Base-by-base conservation (phyloP, 2,888 invertebrate genomes). In the Papilio demoleus region DNA sequence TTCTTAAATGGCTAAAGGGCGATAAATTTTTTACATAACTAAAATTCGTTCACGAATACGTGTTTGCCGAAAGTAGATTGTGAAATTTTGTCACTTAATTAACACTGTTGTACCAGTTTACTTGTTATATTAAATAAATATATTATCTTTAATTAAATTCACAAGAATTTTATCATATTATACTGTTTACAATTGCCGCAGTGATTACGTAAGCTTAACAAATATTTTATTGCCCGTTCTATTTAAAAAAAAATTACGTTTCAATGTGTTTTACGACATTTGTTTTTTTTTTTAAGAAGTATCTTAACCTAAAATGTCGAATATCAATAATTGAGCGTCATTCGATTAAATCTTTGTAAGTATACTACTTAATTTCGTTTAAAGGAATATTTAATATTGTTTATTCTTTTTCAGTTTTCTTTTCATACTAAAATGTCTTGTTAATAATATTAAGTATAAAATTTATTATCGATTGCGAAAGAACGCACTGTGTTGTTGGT, bases 191-290 rank as follows among this genome's bases (percentile, higher is more conserved):
- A 31, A 31, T 31, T 31, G 6, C 6, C 12, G 5, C 31, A 27
- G 31, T 17, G 53, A 31, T 56, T 56, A 17, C 31, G 53, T 56
- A 56, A 56, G 31, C 6, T 56, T 56, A 31, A 56, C 17, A 31
- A 56, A 56, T 17, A 53, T 60, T n/a, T 60, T 60, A 40, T 60
- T 60, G n/a, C n/a, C 36, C n/a, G 24, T 40, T 14, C 60, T 27
- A 60, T 60, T 38, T 24, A n/a, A 24, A 60, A 24, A 27, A n/a
- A 24, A 40, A 59, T 59, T 38, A 40, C 9, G 6, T 56, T 31
- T 31, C 12, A 8, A 9, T 17, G 31, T 17, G n/a, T 27, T 47
- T 19, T 50, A 53, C 31, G 31, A 56, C 17, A n/a, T 56, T 31
- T 8, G 31, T 31, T 8, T 17, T 8, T 31, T n/a, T 14, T 6